These are phyloP conservation scores for Steinernema khuongi DNA, from an alignment of 1,140 invertebrate species.

Conservation along the genomic window DNA sequence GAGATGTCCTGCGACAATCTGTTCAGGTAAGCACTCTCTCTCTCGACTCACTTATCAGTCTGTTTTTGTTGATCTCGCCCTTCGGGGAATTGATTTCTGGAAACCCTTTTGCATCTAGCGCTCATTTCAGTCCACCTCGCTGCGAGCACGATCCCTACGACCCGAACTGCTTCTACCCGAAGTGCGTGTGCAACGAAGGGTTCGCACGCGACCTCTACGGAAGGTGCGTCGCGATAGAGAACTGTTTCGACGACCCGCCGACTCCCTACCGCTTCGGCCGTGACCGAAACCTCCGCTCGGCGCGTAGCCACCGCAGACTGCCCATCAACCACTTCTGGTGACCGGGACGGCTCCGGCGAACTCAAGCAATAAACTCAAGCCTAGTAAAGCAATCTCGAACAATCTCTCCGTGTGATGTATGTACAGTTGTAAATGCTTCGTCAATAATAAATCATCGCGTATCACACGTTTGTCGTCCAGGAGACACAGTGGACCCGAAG, in stretches of 20 bases:
- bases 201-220: constrained; percentile 1
- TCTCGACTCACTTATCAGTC: neutral
- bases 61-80: neutral
- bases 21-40: neutral
- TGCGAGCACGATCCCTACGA: neutral
- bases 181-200: neutral
- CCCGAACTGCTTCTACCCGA: constrained; percentile 14
- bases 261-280: neutral
- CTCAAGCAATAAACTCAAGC: too few relatives aligned
- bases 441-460: neutral
- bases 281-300: neutral
- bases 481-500: too few relatives aligned
- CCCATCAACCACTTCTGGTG: constrained; percentile 6
- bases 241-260: neutral
- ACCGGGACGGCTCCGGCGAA: neutral
- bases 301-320: neutral
- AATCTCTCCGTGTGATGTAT: neutral
- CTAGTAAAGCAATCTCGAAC: constrained; percentile 2
- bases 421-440: too few relatives aligned
- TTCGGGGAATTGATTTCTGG: neutral
- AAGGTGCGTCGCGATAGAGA: neutral
- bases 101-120: neutral
- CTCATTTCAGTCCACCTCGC: neutral
- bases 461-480: too few relatives aligned
- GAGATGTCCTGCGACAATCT: constrained; percentile 12